These are phyloP conservation scores for Sepioteuthis lessoniana DNA, from an alignment of 2,888 invertebrate species.

Conservation along the genomic window DNA sequence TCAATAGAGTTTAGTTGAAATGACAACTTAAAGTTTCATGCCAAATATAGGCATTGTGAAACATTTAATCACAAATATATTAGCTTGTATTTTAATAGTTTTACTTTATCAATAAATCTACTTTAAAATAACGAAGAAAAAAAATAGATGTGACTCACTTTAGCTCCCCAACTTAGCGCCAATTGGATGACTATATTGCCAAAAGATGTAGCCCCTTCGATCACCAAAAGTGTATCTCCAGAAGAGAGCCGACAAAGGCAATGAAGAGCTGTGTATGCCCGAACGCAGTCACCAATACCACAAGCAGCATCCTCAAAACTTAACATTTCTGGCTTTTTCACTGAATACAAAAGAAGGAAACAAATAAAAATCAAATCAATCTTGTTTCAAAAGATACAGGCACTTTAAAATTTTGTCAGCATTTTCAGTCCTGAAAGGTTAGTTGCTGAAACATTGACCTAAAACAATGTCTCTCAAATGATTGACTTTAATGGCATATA, in stretches of 20 bases:
- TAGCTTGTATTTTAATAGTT: no score
- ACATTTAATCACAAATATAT: no score
- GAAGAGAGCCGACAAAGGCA: constrained; percentile 75
- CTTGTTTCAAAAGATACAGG: no score
- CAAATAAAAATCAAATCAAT: not conserved
- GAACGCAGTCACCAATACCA: constrained; percentile 75
- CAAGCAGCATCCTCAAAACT: constrained; percentile 76
- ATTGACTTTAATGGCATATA: no score
- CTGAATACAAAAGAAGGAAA: constrained; percentile 58
- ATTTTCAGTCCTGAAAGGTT: no score
- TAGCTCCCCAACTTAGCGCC: constrained; percentile 76
- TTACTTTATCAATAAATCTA: no score
- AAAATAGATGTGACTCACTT: constrained; percentile 67
- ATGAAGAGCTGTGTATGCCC: constrained; percentile 76
- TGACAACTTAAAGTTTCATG: no score
- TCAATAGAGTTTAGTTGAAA: no score
- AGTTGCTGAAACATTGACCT: no score
- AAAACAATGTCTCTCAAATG: no score
- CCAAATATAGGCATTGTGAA: no score
- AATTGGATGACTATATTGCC: constrained; percentile 76
- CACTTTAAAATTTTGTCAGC: no score
- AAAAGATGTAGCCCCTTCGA: constrained; percentile 76
- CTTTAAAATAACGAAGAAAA: not conserved
- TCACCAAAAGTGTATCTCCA: constrained; percentile 75
- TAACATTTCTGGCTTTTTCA: constrained; percentile 74